Evolutionary conservation across 2,797 vertebrate genomes (phyloP), one percentile per base, ranked within the genome.

Genomic region (Urocyon cinereoargenteus): DNA sequence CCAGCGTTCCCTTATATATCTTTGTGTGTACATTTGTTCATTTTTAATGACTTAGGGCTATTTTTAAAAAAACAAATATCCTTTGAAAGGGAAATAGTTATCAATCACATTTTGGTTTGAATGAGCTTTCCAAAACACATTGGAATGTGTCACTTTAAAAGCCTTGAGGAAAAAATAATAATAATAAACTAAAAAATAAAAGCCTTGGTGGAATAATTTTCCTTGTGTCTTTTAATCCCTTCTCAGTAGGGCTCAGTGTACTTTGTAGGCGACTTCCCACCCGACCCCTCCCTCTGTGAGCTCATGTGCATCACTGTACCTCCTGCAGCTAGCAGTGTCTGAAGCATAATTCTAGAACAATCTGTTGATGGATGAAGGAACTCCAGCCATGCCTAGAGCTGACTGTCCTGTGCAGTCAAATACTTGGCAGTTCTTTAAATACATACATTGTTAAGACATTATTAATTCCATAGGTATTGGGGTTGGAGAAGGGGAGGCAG

Each of bases 41-140:
- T 83, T 78, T 95, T 86, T 70, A 77, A 87, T 51, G 55, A 86
- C 51, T 14, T 49, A 10, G 3, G 24, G 31, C 10, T 21, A 57
- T 53, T 31, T 61, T 16, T 2, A 6, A 51, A 36, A 79, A 89
- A 64, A 16, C 22, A 90, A 79, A 62, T 90, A 90, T 34, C 31
- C 73, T 87, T 88, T 70, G 68, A 64, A 79, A 12, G 24, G 86
- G 21, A 89, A 21, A 82, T 22, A 62, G 40, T 91, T 51, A 75
- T 66, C 8, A 34, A 21, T 68, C 53, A 82, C 26, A 53, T 28
- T 36, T 96, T 91, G 68, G 15, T 66, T 77, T 88, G 77, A 84
- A 78, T 70, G 77, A 83, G 78, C 53, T 70, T 82, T 75, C 24
- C 53, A 34, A 87, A 91, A 55, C 22, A 40, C 16, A 49, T 45